phyloP scores from a whole-genome alignment of 2,113 vertebrate genomes.

The Morone saxatilis region DNA sequence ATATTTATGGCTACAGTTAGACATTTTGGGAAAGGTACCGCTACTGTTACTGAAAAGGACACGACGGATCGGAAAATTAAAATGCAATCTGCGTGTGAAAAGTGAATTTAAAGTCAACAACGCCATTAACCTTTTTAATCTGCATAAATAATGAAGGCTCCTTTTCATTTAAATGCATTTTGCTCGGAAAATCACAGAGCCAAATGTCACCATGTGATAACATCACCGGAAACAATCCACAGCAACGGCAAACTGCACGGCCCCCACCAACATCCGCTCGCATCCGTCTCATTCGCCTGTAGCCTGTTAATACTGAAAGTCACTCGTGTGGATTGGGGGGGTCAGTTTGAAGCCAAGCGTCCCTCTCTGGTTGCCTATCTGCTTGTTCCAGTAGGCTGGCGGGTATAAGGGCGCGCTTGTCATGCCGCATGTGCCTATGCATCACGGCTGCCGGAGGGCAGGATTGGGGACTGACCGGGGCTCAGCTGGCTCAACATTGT shows the following conservation, averaged over 20 bases:
- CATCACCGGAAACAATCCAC: neutral
- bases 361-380: slow-evolving; percentile 2
- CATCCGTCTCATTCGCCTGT: neutral
- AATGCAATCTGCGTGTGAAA: neutral
- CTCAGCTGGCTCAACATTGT: slow-evolving; percentile 30
- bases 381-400: slow-evolving; percentile 31
- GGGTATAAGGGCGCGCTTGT: slow-evolving; percentile 43
- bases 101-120: neutral
- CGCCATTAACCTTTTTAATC: slow-evolving; percentile 3
- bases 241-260: neutral
- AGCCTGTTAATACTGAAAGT: slow-evolving; percentile 36
- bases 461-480: slow-evolving; percentile 15
- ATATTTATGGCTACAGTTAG: neutral
- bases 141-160: neutral
- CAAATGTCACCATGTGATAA: too few species aligned
- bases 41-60: neutral
- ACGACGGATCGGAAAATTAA: neutral
- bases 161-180: neutral
- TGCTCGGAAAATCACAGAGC: neutral
- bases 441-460: slow-evolving; percentile 32
- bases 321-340: slow-evolving; percentile 1
- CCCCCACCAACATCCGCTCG: neutral
- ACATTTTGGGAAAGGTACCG: neutral
- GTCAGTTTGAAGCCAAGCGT: slow-evolving; percentile 26
- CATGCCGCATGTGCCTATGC: slow-evolving; percentile 41